Evolutionary conservation across 1,140 invertebrate genomes (phyloP), one percentile per base, ranked within the genome.

Genomic region (Teleopsis dalmanni): DNA sequence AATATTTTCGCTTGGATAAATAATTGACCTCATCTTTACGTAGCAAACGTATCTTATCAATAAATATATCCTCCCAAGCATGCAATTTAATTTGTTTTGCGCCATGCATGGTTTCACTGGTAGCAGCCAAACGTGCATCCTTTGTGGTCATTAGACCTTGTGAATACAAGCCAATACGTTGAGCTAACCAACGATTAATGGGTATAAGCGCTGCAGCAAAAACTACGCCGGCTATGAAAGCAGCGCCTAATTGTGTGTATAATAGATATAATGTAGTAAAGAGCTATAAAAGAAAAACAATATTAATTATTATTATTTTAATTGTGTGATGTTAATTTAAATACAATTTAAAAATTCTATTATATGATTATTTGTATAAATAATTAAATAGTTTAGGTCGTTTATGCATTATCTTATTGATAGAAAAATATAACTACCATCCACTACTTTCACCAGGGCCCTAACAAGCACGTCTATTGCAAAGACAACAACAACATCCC

Each of bases 31-130:
- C 91, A 33, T 73, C 62, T 3, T 75, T 68, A 36, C 92, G 75
- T 10, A 83, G 71, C 53, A 75, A 81, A 47, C 76, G 70, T 21
- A 88, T 79, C 72, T 79, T 79, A 2, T 75, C 58, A 4, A 83
- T 76, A 63, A 99, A 98, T 66, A 88, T 83, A 27, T 85, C 77
- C 70, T 99, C 94, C 94, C 94, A 98, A 19, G 88, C 84, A 68
- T 94, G 87, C 34, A 95, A 77, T 74, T 99, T 98, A 8, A 99
- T 83, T 11, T 87, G 84, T 53, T 83, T 80, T 38, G 98, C 92
- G 19, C 92, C 91, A 55, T 78, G 76, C 36, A 98, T 75, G 51
- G 91, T 77, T 77, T 98, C 95, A 41, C 84, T 87, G 60, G 95
- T 90, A 7, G 93, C 64, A 64, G 87, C 88, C 1, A 99, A 87